A percentile compares a stretch with the other conserved stretches of the same genome.
Conservation (phyloP, 2,797 vertebrate species). For the Uromys caudimaculatus region DNA sequence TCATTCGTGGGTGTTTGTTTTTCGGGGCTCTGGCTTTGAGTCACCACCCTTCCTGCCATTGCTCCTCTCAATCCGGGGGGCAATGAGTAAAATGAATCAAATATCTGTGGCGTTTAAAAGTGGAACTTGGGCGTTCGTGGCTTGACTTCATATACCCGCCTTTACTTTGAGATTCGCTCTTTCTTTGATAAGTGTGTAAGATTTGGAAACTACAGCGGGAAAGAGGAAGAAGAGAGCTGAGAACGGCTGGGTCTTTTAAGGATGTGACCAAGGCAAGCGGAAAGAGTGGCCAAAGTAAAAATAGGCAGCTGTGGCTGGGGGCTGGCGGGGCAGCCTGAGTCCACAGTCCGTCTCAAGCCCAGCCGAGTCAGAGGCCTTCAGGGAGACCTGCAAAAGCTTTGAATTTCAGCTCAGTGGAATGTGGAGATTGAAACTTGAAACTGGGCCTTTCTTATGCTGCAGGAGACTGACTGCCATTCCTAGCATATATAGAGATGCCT, state of each 20-base stretch:
- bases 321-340: neutral
- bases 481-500: neutral
- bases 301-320: constrained; percentile 60
- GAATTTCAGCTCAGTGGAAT: neutral
- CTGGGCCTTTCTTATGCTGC: neutral
- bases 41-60: constrained; percentile 72
- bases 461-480: neutral
- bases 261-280: constrained; percentile 70
- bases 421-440: neutral
- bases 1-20: constrained; percentile 76
- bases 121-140: neutral
- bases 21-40: constrained; percentile 73
- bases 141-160: neutral
- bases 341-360: neutral
- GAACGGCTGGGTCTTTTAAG: constrained; percentile 38
- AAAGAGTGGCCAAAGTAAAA: constrained; percentile 73
- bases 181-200: neutral
- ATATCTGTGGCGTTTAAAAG: neutral
- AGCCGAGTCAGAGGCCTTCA: neutral
- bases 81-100: neutral
- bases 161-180: neutral
- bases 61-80: constrained; percentile 22
- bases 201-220: constrained; percentile 63
- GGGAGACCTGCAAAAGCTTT: neutral
- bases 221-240: constrained; percentile 68